Base-by-base conservation (phyloP, 2,797 vertebrate genomes). In the Chelonia mydas region DNA sequence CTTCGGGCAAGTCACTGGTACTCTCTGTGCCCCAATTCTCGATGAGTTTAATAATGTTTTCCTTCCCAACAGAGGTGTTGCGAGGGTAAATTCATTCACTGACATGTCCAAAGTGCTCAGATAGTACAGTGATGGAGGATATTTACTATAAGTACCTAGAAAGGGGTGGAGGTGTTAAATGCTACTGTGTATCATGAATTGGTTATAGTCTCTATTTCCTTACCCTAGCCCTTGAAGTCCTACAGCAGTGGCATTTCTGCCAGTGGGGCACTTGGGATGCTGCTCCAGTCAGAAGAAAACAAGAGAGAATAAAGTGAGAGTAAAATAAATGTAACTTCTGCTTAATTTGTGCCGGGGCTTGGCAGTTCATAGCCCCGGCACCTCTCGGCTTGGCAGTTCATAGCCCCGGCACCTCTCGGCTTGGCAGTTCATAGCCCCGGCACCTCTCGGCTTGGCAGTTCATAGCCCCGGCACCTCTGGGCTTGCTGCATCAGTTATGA, bases 141-240 rank as follows among this genome's bases (percentile, higher is more conserved):
- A 54, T 0, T 31, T 55, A 74, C n/a, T 61, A 13, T 59, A 7
- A 2, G 0, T 77, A 47, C 68, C 0, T 0, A 21, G 4, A 47
- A 1, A 72, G 25, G 83, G 68, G 83, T 28, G 51, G 41, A 31
- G 5, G 2, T 3, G 0, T 3, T 61, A 6, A 49, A 10, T 0
- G 1, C 33, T 61, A 2, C 76, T 81, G n/a, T 45, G 50, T 41
- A 53, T 11, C 84, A 37, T 19, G 17, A 21, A 68, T 68, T n/a
- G 33, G 33, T n/a, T 68, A 12, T 27, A 11, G 11, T 57, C 25
- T 57, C 54, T 54, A 28, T 57, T 57, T 57, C 55, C 55, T 27
- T 59, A 31, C 11, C 10, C 33, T 33, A 37, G 17, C 19, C 19
- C 65, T 37, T 5, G n/a, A n/a, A n/a, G 9, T 21, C 31, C n/a